Conservation (phyloP, 1,140 invertebrate genomes). For the Stegodyphus mimosarum region DNA sequence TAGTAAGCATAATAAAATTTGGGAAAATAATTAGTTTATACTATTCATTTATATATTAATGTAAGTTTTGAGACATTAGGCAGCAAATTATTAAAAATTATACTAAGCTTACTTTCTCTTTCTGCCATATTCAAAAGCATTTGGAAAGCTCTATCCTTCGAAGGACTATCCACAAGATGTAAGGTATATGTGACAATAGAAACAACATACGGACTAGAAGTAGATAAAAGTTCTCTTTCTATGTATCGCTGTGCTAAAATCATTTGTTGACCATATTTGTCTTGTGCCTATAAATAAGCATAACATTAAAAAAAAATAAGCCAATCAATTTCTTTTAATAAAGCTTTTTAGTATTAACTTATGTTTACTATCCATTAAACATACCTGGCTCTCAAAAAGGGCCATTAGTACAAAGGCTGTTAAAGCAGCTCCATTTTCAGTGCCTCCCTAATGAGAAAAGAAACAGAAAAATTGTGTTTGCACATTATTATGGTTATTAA, state of each 20-base stretch:
- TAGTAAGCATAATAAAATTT: too few species aligned
- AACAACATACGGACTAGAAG: slow-evolving; percentile 81
- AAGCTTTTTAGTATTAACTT: too few species aligned
- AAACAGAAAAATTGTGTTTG: too few species aligned
- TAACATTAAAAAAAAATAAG: too few species aligned
- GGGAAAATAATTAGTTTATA: not conserved
- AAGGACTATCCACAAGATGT: slow-evolving; percentile 79
- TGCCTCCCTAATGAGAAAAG: slow-evolving; percentile 71
- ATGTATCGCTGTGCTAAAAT: slow-evolving; percentile 79
- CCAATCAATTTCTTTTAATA: too few species aligned
- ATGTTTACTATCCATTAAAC: too few species aligned
- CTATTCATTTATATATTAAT: not conserved
- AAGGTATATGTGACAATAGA: slow-evolving; percentile 81
- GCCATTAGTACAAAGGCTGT: slow-evolving; percentile 87
- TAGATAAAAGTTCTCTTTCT: slow-evolving; percentile 76
- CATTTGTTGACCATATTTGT: slow-evolving; percentile 76
- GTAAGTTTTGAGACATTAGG: not conserved
- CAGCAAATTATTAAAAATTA: not conserved
- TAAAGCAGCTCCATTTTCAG: slow-evolving; percentile 79
- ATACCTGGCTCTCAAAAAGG: slow-evolving; percentile 76
- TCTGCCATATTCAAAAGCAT: slow-evolving; percentile 76
- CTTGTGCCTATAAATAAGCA: slow-evolving; percentile 68
- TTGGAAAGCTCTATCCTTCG: slow-evolving; percentile 76
- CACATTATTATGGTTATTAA: too few species aligned
- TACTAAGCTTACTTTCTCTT: slow-evolving; percentile 68